These are phyloP conservation scores for Tachuris rubrigastra DNA, from an alignment of 2,113 vertebrate genomes.

Conservation along the genomic window DNA sequence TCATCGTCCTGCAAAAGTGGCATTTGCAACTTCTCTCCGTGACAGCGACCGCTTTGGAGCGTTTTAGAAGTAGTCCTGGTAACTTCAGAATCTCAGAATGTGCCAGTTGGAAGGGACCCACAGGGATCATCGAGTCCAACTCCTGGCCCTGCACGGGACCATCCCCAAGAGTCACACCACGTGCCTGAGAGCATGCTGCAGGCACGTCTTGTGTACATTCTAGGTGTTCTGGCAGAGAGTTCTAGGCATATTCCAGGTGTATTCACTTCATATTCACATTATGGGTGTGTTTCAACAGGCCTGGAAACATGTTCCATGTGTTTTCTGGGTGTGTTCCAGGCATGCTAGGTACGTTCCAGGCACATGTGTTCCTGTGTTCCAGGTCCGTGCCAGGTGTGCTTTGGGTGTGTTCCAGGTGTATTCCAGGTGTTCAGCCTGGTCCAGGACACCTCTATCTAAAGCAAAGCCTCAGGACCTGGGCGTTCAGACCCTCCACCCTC, in stretches of 20 bases:
- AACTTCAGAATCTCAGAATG: neutral
- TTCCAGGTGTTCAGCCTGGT: neutral
- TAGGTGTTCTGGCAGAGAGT: neutral
- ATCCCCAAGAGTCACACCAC: neutral
- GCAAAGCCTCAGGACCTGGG: neutral
- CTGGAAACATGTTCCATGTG: neutral
- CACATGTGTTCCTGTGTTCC: neutral
- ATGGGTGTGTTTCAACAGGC: neutral
- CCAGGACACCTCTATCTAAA: neutral
- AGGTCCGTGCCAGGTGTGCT: neutral
- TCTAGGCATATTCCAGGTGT: neutral
- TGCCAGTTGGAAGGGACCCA: neutral
- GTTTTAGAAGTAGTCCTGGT: rapidly evolving
- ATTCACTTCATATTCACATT: no score
- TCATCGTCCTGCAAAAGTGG: rapidly evolving
- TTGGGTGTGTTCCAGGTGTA: neutral
- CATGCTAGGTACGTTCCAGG: neutral
- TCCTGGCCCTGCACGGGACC: neutral
- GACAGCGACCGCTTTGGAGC: rapidly evolving
- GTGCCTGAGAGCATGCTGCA: neutral
- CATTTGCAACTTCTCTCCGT: rapidly evolving
- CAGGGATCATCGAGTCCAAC: neutral
- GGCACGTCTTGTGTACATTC: neutral
- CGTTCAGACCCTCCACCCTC: neutral
- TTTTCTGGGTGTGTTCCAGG: neutral